Base-by-base conservation (phyloP, 2,797 vertebrate genomes). In the Myoxocephalus aenaeus region DNA sequence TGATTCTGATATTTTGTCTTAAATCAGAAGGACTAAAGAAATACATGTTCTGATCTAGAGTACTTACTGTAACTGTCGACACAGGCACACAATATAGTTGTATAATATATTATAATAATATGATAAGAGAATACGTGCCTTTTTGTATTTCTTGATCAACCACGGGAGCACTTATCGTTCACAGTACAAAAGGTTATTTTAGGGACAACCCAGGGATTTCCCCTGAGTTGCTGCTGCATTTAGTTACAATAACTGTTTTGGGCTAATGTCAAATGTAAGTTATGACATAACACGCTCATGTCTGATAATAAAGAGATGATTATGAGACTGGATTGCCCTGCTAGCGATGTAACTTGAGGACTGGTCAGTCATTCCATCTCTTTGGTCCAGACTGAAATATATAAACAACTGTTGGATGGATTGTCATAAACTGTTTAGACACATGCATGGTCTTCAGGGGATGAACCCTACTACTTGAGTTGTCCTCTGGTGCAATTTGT, bases 171-270 rank as follows among this genome's bases (percentile, higher is more conserved):
- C 11, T 32, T 32, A 40, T 46, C 72, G 65, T 63, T 62, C 61
- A 70, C 53, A 15, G 20, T 20, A 34, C 27, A 59, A 29, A 65
- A 9, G 57, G 73, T 11, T 15, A 18, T 62, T 83, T 64, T 8
- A 78, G 81, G 89, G 81, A 62, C 82, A 53, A 79, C 65, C 62
- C 74, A 73, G 89, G 87, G 84, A 83, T 77, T 87, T 89, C 70
- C 87, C 87, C 87, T 71, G 20, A 4, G 50, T 48, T 59, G 42
- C 10, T 72, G 46, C 22, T 53, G 59, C 38, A 36, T 18, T 15
- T 69, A 38, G 8, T 77, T 56, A 80, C 17, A 71, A 50, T 59
- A 36, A 71, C 13, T 72, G 27, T n/a, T 29, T 11, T 18, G 13
- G 1, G 25, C 50, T 75, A 25, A 77, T 62, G 51, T 46, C 65